These are phyloP conservation scores for Phlogophora meticulosa DNA, from an alignment of 2,888 invertebrate species.

Conservation along the genomic window DNA sequence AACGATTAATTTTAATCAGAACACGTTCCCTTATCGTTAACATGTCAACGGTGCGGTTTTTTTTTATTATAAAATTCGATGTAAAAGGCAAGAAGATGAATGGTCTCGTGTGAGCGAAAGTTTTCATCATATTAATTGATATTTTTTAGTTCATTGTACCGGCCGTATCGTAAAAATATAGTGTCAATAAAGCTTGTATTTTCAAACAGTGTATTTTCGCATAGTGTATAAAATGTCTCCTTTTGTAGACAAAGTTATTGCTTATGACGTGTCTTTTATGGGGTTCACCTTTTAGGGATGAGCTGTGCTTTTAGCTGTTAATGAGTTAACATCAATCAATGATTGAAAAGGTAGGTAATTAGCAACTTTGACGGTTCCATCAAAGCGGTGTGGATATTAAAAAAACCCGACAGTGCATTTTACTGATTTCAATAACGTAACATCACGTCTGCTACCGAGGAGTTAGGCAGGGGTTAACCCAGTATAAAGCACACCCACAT, in stretches of 20 bases:
- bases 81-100: conserved; percentile 71
- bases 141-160: conserved; percentile 67
- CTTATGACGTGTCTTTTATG: conserved; percentile 40
- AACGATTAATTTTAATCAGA: conserved; percentile 69
- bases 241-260: conserved; percentile 51
- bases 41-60: conserved; percentile 65
- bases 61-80: conserved; percentile 66
- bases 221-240: conserved; percentile 30
- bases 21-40: conserved; percentile 68
- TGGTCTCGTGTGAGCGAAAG: conserved; percentile 67
- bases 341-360: conserved; percentile 46
- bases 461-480: too few relatives aligned
- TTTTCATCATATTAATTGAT: conserved; percentile 70
- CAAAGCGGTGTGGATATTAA: not conserved
- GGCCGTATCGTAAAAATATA: conserved; percentile 59
- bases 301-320: conserved; percentile 35
- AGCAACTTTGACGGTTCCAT: conserved; percentile 17
- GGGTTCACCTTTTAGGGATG: conserved; percentile 44
- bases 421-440: not conserved
- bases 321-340: conserved; percentile 46
- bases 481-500: too few relatives aligned
- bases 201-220: conserved; percentile 57
- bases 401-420: not conserved
- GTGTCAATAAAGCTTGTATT: conserved; percentile 48
- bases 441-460: too few relatives aligned